Conservation (phyloP, 2,888 invertebrate species). For the Ophioninae sp. region DNA sequence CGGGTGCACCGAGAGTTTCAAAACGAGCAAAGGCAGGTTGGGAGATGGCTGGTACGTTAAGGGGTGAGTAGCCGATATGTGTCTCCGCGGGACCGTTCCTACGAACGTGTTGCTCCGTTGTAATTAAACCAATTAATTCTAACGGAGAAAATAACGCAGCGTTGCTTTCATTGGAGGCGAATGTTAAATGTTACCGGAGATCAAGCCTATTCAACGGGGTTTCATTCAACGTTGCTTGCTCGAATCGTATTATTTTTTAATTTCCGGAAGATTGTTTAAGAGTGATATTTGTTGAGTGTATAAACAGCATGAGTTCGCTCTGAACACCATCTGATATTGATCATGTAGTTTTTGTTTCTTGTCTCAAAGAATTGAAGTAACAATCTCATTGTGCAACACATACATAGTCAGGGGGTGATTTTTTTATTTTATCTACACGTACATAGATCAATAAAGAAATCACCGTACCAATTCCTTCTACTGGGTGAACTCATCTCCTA, state of each 20-base stretch:
- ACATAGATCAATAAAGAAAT: background rate
- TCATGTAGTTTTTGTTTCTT: background rate
- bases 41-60: slow-evolving; percentile 44
- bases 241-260: background rate
- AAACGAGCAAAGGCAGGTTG: slow-evolving; percentile 36
- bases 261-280: background rate
- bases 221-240: background rate
- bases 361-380: background rate
- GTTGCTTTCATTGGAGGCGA: background rate
- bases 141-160: slow-evolving; percentile 16
- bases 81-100: slow-evolving; percentile 6
- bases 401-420: background rate
- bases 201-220: background rate
- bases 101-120: slow-evolving; percentile 17
- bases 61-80: slow-evolving; percentile 46
- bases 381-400: background rate
- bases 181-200: slow-evolving; percentile 9
- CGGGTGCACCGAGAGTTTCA: slow-evolving; percentile 59
- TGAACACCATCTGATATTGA: background rate
- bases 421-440: background rate
- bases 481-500: background rate
- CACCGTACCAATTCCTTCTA: background rate
- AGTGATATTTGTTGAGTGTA: background rate
- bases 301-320: background rate
- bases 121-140: slow-evolving; percentile 54